These are phyloP conservation scores for Perizoma flavofasciatum DNA, from an alignment of 2,888 invertebrate species.

Conservation along the genomic window DNA sequence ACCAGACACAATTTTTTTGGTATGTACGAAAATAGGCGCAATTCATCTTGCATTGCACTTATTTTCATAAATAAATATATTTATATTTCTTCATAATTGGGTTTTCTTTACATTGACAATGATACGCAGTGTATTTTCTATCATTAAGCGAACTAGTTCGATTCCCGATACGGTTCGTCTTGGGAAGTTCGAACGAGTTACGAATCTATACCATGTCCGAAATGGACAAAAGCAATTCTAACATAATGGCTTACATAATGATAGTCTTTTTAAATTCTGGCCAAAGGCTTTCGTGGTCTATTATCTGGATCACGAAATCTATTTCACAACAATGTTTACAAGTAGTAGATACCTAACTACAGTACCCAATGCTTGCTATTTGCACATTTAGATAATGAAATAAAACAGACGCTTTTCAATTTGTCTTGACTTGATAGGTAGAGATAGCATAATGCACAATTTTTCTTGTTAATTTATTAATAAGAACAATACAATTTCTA, in stretches of 20 bases:
- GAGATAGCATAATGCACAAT: too few relatives aligned
- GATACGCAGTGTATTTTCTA: too few relatives aligned
- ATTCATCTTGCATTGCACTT: too few relatives aligned
- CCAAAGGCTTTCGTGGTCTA: conserved; percentile 21
- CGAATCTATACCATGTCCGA: conserved; percentile 3
- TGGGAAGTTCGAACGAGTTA: conserved; percentile 5
- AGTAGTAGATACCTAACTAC: neutral
- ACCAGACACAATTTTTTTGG: too few relatives aligned
- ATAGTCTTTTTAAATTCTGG: conserved; percentile 23
- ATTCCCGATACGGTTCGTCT: neutral
- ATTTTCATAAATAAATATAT: too few relatives aligned
- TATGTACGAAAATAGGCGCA: too few relatives aligned
- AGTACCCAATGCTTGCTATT: neutral
- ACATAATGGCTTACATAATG: conserved; percentile 28
- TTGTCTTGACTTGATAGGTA: too few relatives aligned
- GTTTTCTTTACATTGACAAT: too few relatives aligned
- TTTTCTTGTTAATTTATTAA: too few relatives aligned
- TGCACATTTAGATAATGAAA: neutral
- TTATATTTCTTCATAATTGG: too few relatives aligned
- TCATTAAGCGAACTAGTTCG: too few relatives aligned
- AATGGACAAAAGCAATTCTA: conserved; percentile 16
- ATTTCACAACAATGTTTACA: conserved; percentile 22
- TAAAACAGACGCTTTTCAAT: neutral
- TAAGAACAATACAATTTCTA: too few relatives aligned
- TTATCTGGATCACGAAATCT: conserved; percentile 35